Percentiles rank a stretch among this genome's conserved stretches.
Evolutionary conservation across 2,888 invertebrate species (phyloP).

Genomic region (Dicranocentrus wangi): DNA sequence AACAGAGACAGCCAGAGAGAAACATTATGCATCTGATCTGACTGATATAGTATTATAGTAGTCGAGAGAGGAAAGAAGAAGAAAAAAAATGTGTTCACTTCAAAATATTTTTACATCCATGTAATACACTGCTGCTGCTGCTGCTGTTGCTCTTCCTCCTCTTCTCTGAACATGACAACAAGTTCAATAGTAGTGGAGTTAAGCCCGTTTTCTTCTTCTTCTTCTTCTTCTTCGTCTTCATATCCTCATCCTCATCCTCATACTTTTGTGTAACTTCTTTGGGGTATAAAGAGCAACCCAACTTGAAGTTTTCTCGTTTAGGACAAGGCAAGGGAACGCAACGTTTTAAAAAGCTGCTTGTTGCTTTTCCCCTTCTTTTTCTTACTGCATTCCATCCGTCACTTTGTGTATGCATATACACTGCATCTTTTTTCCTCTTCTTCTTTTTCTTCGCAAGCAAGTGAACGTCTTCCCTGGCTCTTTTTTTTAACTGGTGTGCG

Average conservation of each 20-base stretch:
- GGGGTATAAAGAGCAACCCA: no score
- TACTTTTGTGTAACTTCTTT: no score
- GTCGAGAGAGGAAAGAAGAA: background rate
- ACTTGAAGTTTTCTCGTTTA: no score
- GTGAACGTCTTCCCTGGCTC: conserved; percentile 35
- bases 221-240: background rate
- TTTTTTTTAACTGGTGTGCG: no score
- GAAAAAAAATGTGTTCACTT: background rate
- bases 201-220: conserved; percentile 2
- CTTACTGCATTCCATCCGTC: conserved; percentile 52
- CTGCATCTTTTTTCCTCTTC: conserved; percentile 17
- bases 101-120: background rate
- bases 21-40: no score
- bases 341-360: conserved; percentile 37
- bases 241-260: no score
- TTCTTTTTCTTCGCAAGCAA: conserved; percentile 1
- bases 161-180: conserved; percentile 15
- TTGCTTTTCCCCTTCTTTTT: background rate
- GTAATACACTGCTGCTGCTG: conserved; percentile 1
- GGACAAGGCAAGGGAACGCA: background rate
- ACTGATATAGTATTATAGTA: no score
- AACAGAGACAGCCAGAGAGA: background rate
- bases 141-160: background rate
- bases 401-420: conserved; percentile 8
- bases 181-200: conserved; percentile 27